Base-by-base conservation (phyloP, 1,140 invertebrate genomes). In the Drosophila fuyamai region DNA sequence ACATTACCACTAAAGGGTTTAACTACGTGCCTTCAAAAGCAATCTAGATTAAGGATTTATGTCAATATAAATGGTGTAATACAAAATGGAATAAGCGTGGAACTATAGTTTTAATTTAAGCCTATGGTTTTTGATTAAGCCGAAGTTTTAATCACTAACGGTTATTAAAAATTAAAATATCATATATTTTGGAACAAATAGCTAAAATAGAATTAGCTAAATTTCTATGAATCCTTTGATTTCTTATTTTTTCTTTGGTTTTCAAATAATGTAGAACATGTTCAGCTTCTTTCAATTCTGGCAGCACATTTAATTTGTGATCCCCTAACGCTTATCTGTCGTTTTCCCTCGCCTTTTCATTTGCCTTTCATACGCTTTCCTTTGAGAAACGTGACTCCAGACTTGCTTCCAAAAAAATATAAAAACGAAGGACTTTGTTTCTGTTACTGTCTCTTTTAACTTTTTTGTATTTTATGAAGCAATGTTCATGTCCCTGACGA, bases 401-500 rank as follows among this genome's bases (percentile, higher is more conserved):
- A 44, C 36, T 65, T 36, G 47, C 16, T 9, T 1, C 14, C 23
- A 9, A 50, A 61, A 18, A 36, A 27, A 27, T 16, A 35, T 29
- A 44, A 44, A 10, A 66, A 38, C 44, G 27, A 50, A 61, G 32
- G 65, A 44, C 38, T 50, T 65, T 54, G 38, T 58, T 32, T 72
- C 40, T 32, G 43, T 38, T n/a, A 41, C 16, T 44, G 23, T 32
- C 13, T 27, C 23, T 48, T 13, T n/a, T 23, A 27, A 4, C 23
- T 41, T 67, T 62, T 38, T 65, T 50, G 56, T 1, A 51, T 59
- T 62, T 66, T 60, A 53, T 66, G 18, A 59, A 74, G 53, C 40
- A 47, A 36, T 59, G 48, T 76, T 54, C 66, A 59, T 66, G 61
- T 76, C 61, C 44, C 55, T 60, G 66, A 65, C 70, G 75, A 76